Conservation (phyloP, 2,888 invertebrate species). For the Strigamia transsilvanica region DNA sequence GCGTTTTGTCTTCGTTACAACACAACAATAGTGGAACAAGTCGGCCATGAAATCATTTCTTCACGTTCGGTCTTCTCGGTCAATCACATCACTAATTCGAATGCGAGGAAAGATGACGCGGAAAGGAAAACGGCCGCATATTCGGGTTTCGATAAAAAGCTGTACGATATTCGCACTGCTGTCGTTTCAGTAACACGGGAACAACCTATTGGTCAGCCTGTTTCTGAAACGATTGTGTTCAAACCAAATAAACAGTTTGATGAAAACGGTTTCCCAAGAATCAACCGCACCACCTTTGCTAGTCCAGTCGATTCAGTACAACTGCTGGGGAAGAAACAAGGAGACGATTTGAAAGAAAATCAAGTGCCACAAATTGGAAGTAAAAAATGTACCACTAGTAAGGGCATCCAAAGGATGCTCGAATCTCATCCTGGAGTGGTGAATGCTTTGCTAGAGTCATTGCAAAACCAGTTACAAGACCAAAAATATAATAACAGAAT, state of each 20-base stretch:
- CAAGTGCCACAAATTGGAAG: neutral
- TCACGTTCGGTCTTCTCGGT: neutral
- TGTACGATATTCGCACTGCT: neutral
- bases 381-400: neutral
- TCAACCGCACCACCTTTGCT: neutral
- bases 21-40: neutral
- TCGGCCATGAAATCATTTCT: neutral
- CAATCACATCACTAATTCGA: neutral
- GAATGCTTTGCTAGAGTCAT: neutral
- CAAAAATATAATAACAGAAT: neutral
- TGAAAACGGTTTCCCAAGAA: neutral
- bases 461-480: constrained; percentile 9
- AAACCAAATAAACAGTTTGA: neutral
- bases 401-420: neutral
- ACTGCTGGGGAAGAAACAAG: neutral
- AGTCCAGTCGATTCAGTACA: neutral
- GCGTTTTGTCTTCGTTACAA: constrained; percentile 15
- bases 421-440: neutral
- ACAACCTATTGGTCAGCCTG: constrained; percentile 50
- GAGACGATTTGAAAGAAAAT: neutral
- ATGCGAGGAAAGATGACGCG: neutral
- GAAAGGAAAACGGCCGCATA: neutral
- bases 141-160: neutral
- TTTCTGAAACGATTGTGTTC: constrained; percentile 9
- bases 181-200: neutral